Evolutionary conservation across 2,888 invertebrate species (phyloP).

Genomic region (Apamea crenata): DNA sequence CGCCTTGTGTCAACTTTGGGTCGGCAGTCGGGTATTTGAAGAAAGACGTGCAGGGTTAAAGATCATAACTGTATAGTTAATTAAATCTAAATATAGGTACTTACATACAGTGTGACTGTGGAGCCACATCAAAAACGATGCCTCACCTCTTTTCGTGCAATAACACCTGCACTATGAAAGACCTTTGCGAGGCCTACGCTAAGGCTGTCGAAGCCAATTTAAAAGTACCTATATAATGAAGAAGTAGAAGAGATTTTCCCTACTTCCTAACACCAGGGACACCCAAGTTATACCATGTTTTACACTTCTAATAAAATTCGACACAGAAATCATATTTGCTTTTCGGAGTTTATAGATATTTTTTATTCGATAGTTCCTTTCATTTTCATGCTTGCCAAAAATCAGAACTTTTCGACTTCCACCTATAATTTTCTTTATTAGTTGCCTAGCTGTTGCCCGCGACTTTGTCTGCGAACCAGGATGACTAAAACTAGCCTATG

Average conservation of each 20-base stretch:
- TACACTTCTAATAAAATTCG: not conserved
- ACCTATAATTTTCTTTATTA: not conserved
- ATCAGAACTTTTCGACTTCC: not conserved
- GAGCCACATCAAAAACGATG: no score
- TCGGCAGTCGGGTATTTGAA: conserved; percentile 8
- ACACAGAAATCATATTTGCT: not conserved
- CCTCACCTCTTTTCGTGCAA: not conserved
- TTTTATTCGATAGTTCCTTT: not conserved
- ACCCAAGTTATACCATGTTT: not conserved
- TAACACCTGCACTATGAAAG: not conserved
- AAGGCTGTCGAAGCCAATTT: not conserved
- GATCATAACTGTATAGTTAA: conserved; percentile 23
- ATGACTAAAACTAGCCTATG: no score
- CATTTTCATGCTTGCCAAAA: not conserved
- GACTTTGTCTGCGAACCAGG: no score
- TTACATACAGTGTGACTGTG: not conserved
- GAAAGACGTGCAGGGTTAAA: conserved; percentile 27
- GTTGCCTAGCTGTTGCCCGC: not conserved
- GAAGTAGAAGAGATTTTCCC: not conserved
- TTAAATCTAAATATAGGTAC: no score
- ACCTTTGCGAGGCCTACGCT: not conserved
- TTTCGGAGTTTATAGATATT: not conserved
- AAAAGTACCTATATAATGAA: not conserved
- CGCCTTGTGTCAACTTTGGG: not conserved
- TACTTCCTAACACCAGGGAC: not conserved